These are phyloP conservation scores for Xiphophorus birchmanni DNA, from an alignment of 2,797 vertebrate genomes.

Conservation along the genomic window DNA sequence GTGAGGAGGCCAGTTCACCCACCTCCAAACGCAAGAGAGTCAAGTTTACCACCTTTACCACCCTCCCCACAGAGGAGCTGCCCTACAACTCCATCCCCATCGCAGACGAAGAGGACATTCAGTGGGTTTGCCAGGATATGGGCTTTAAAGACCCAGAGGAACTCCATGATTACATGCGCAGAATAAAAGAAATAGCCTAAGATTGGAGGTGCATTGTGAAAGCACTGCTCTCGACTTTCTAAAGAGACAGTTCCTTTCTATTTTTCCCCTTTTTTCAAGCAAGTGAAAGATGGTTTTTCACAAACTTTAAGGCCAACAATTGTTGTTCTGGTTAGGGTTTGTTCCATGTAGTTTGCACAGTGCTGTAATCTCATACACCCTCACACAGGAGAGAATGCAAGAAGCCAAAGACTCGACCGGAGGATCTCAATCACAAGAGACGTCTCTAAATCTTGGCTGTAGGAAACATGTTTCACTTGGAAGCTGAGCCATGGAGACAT, in stretches of 20 bases:
- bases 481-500: conserved; percentile 61
- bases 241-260: conserved; percentile 77
- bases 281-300: conserved; percentile 77
- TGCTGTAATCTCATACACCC: conserved; percentile 78
- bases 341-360: conserved; percentile 79
- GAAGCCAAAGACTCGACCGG: conserved; percentile 78
- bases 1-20: conserved; percentile 93
- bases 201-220: conserved; percentile 36
- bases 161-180: conserved; percentile 94
- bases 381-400: conserved; percentile 61
- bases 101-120: conserved; percentile 95
- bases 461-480: conserved; percentile 49
- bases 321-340: conserved; percentile 68
- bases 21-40: conserved; percentile 98
- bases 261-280: conserved; percentile 80
- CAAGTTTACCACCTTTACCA: conserved; percentile 98
- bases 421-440: conserved; percentile 62
- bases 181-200: conserved; percentile 98
- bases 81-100: conserved; percentile 97
- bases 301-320: conserved; percentile 71
- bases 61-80: conserved; percentile 92
- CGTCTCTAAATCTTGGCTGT: conserved; percentile 62
- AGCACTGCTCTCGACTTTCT: conserved; percentile 63
- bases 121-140: conserved; percentile 98
- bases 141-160: conserved; percentile 93